These are phyloP conservation scores for Eilema caniola DNA, from an alignment of 2,888 invertebrate species.

Conservation along the genomic window DNA sequence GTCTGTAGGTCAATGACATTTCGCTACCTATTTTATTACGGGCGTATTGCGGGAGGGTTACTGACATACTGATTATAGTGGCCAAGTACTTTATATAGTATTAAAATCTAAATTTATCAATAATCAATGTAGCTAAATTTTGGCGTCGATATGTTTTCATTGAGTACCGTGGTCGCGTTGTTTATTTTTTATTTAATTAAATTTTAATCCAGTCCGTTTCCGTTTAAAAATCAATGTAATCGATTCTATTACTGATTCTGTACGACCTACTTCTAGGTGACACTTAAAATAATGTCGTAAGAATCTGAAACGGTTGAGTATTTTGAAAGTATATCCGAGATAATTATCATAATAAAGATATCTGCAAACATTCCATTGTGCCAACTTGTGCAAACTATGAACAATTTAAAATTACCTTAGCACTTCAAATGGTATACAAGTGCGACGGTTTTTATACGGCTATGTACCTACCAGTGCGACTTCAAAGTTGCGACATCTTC, in stretches of 20 bases:
- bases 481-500: no score
- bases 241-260: constrained; percentile 4
- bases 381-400: constrained; percentile 30
- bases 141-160: not conserved
- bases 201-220: not conserved
- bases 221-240: not conserved
- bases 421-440: constrained; percentile 38
- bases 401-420: constrained; percentile 36
- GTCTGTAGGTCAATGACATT: not conserved
- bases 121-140: not conserved
- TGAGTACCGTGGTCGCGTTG: not conserved
- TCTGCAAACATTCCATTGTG: constrained; percentile 11
- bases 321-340: constrained; percentile 41
- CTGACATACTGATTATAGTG: not conserved
- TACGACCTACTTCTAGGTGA: not conserved
- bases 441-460: not conserved
- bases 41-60: no score
- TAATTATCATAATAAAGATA: constrained; percentile 34
- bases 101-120: not conserved
- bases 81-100: no score
- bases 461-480: no score
- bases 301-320: constrained; percentile 29
- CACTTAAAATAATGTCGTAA: not conserved
- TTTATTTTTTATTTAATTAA: not conserved
- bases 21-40: not conserved